Evolutionary conservation across 2,113 vertebrate species (phyloP), one percentile per base, ranked within the genome.

Genomic region (Neogale vison): DNA sequence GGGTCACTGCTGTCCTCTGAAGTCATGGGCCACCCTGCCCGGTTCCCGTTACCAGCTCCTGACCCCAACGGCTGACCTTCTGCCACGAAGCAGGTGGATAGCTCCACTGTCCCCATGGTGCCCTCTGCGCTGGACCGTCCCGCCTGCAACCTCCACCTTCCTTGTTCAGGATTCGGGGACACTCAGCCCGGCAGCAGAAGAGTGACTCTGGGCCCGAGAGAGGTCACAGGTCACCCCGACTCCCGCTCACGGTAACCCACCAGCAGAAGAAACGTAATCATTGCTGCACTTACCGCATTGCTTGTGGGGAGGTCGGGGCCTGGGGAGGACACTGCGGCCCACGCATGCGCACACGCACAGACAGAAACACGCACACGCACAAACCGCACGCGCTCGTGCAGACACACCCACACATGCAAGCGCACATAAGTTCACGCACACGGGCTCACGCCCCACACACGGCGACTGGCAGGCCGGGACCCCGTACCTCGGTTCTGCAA

Each of bases 381-480:
- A 7, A 17, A 7, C 34, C 67, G 18, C 7, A 4, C 31, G 15
- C 5, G 15, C 21, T 29, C 1, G 4, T 63, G 61, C 24, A 26
- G 59, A 63, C 59, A 29, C 59, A 4, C 63, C 12, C 63, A 17
- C 34, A 11, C 18, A 11, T 8, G 2, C 20, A 11, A 18, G 0
- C 3, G 34, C 14, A 24, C n/a, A 55, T 8, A 6, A 12, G 17
- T 3, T 7, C 8, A 0, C 0, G 1, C 26, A 31, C 90, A 6
- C 8, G 1, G 17, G 10, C 13, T 2, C 3, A 17, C 31, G 0
- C 24, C n/a, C 4, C 1, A 14, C 31, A 7, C 65, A n/a, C 65
- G 1, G 9, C 1, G 31, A 17, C 15, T n/a, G 65, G 31, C 3
- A n/a, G 65, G 17, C 65, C 31, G 2, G n/a, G n/a, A 21, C 20